Base-by-base conservation (phyloP, 2,888 invertebrate species). In the Itoplectis maculator region DNA sequence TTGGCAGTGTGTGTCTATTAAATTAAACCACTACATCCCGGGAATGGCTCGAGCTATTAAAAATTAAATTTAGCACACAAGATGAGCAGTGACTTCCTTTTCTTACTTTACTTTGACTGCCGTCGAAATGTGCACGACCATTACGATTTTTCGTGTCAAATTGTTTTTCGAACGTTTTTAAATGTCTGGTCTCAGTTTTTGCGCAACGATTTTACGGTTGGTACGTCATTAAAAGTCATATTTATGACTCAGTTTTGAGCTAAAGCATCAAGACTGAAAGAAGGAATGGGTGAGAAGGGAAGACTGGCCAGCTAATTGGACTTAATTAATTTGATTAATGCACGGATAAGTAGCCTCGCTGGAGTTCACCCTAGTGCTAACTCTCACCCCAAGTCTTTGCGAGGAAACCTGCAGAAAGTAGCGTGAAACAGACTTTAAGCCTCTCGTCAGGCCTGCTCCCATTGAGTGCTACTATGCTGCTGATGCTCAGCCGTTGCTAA, bases 281-380 rank as follows among this genome's bases (percentile, higher is more conserved):
- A 66, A 35, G n/a, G 40, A 37, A 63, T 40, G 81, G 73, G 79
- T 23, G 56, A 20, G 20, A 51, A 51, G 49, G 69, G 69, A 42
- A 76, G 54, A 84, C 74, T 56, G 63, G 79, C 15, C 73, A 66
- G 74, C 86, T 87, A 87, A 88, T 87, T 88, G 82, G 87, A 84
- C 86, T 87, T 86, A 84, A 87, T 88, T 87, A 86, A 87, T 87
- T 86, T 86, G 87, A 88, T 88, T 88, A 87, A 88, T 87, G 86
- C 80, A 77, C 81, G 84, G 86, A 86, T 86, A 85, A 86, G 84
- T 82, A 63, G 73, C 61, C 73, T 77, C 76, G 80, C 61, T 49
- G 63, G 51, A 47, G 54, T 42, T 63, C 42, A 35, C 61, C 51
- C 66, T 7, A 7, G 37, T 51, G 47, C 72, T 51, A 47, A 20